Evolutionary conservation across 2,797 vertebrate genomes (phyloP).

Genomic region (Sebastes iracundus): DNA sequence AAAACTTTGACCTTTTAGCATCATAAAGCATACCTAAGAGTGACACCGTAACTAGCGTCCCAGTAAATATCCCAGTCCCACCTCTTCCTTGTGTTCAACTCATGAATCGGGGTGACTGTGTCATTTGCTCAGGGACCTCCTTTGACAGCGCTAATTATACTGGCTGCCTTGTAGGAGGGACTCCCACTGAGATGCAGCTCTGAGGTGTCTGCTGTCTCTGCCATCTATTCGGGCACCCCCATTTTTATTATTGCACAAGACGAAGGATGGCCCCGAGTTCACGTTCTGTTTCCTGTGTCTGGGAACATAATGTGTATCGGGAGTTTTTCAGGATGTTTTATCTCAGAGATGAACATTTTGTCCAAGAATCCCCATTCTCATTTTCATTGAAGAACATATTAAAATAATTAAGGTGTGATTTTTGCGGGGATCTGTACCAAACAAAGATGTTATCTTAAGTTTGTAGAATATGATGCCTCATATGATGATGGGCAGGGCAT

Average conservation of each 20-base stretch:
- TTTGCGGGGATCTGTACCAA: no score
- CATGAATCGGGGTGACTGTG: slow-evolving; percentile 47
- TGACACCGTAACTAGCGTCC: not conserved
- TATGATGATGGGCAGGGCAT: no score
- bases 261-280: not conserved
- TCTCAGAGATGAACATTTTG: no score
- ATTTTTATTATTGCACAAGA: slow-evolving; percentile 5
- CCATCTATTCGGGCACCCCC: slow-evolving; percentile 13
- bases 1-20: not conserved
- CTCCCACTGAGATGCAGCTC: slow-evolving; percentile 56
- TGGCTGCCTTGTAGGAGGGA: slow-evolving; percentile 51
- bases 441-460: no score
- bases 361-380: no score
- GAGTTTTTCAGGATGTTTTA: not conserved
- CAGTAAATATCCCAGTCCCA: slow-evolving; percentile 10
- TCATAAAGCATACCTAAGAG: no score
- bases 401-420: no score
- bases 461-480: no score
- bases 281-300: not conserved
- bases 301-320: not conserved
- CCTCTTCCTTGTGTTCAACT: slow-evolving; percentile 15
- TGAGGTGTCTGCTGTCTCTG: slow-evolving; percentile 41
- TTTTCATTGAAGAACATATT: no score
- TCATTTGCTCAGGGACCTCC: slow-evolving; percentile 45
- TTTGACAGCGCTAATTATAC: slow-evolving; percentile 64